Base-by-base conservation (phyloP, 2,888 invertebrate genomes). In the Platerodrilus igneus region DNA sequence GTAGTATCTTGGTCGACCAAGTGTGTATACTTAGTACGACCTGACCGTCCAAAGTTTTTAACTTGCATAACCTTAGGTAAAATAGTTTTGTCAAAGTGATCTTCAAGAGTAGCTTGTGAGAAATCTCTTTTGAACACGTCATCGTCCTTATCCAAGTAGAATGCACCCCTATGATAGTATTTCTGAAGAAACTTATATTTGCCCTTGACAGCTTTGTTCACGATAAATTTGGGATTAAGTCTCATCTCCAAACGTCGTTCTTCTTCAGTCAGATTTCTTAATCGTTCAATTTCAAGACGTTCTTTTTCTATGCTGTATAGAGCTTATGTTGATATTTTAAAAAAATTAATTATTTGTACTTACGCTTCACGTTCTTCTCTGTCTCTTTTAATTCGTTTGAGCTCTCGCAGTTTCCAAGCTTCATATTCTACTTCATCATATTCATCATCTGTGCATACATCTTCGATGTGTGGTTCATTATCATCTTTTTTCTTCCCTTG, bases 61-160 rank as follows among this genome's bases (percentile, higher is more conserved):
- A 99, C 99, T 79, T 97, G 97, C 97, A 99, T 99, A 54, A 99
- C 97, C 76, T 97, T 96, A 1, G 99, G 99, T 46, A 99, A 68
- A 52, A 97, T 89, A 16, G 96, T 94, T 71, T 99, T 99, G 66
- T 99, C 95, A 67, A 99, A 99, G 68, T 96, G 95, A 78, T 99
- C 99, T 58, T 99, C 99, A 58, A 99, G 70, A 0, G 99, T 99
- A 0, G 96, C 87, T 39, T 89, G 88, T 0, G 95, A 90, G 69
- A 93, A 95, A 64, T 97, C 94, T 56, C 94, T 79, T 63, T 90
- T 92, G 60, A 85, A 84, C 9, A 95, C 85, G 20, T 86, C 84
- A 35, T 94, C 89, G 52, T 96, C 95, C 57, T 84, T 83, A 60
- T 95, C 91, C 78, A 99, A 74, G 66, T 92, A 99, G 78, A 99